These are phyloP conservation scores for Aplidium turbinatum DNA, from an alignment of 23 tunicate genomes.

Conservation along the genomic window DNA sequence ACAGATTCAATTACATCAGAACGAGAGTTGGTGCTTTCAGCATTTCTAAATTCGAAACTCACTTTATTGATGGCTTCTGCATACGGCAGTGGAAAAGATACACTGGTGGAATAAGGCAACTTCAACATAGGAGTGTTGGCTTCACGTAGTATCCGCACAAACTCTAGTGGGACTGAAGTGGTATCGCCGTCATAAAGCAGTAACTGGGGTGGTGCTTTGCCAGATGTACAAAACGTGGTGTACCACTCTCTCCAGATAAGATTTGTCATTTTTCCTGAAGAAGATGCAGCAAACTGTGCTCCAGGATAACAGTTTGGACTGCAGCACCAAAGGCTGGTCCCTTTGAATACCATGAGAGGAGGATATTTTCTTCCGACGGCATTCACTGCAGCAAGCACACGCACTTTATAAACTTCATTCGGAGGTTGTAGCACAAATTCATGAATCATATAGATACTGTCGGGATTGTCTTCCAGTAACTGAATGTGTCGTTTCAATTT, in stretches of 20 bases:
- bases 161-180: slow-evolving; percentile 12
- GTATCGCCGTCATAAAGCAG: slow-evolving; percentile 42
- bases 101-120: slow-evolving; percentile 27
- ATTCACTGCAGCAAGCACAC: slow-evolving; percentile 39
- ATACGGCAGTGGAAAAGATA: slow-evolving; percentile 37
- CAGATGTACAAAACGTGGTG: neutral
- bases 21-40: too few species aligned
- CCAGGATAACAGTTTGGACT: slow-evolving; percentile 15
- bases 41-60: too few species aligned
- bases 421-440: neutral
- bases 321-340: slow-evolving; percentile 25
- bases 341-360: slow-evolving; percentile 36
- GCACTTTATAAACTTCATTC: slow-evolving; percentile 18
- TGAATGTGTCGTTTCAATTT: slow-evolving; percentile 19
- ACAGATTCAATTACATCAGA: slow-evolving; percentile 20
- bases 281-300: slow-evolving; percentile 34
- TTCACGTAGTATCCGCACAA: slow-evolving; percentile 6
- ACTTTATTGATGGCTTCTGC: neutral
- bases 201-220: slow-evolving; percentile 12
- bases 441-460: slow-evolving; percentile 33
- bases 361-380: slow-evolving; percentile 40
- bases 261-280: neutral
- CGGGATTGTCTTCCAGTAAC: slow-evolving; percentile 25
- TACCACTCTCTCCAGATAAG: slow-evolving; percentile 26
- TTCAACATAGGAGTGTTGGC: slow-evolving; percentile 26